A percentile compares a stretch with the other conserved stretches of the same genome.
Evolutionary conservation across 2,888 invertebrate genomes (phyloP).

Genomic region (Drosophila vallismaia): DNA sequence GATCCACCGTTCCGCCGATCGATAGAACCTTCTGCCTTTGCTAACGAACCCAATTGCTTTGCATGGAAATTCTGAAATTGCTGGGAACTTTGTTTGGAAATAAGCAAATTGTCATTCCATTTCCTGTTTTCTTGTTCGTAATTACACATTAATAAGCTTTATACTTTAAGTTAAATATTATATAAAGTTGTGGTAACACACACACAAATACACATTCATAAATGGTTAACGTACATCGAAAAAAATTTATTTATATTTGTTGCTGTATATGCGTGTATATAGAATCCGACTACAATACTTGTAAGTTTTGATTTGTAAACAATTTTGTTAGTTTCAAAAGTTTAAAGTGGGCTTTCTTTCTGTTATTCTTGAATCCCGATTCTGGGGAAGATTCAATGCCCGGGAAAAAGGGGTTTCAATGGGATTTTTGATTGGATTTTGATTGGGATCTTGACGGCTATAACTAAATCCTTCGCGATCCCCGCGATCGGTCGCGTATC

Average conservation of each 20-base stretch:
- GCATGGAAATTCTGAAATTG: constrained; percentile 9
- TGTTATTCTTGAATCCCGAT: background rate
- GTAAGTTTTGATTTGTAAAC: constrained; percentile 30
- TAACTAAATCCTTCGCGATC: constrained; percentile 9
- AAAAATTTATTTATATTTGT: constrained; percentile 9
- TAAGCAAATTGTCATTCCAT: background rate
- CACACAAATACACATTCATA: constrained; percentile 21
- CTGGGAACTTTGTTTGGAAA: background rate
- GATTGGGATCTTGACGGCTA: background rate
- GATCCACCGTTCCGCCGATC: background rate
- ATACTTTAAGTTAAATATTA: background rate
- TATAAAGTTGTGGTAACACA: constrained; percentile 22
- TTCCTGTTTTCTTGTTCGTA: background rate
- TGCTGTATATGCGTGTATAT: constrained; percentile 21
- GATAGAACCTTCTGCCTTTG: constrained; percentile 14
- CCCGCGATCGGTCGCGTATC: constrained; percentile 8
- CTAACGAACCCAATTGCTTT: constrained; percentile 19
- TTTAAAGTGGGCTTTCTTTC: background rate
- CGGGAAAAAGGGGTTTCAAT: background rate
- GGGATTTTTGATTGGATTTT: background rate
- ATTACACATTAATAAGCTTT: background rate
- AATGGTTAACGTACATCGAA: constrained; percentile 23
- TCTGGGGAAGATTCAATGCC: background rate
- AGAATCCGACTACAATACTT: constrained; percentile 9
- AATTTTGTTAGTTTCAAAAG: constrained; percentile 13